Percentiles rank a stretch among this genome's conserved stretches.
Conservation (phyloP, 2,888 invertebrate species). For the Morpho deidamia region DNA sequence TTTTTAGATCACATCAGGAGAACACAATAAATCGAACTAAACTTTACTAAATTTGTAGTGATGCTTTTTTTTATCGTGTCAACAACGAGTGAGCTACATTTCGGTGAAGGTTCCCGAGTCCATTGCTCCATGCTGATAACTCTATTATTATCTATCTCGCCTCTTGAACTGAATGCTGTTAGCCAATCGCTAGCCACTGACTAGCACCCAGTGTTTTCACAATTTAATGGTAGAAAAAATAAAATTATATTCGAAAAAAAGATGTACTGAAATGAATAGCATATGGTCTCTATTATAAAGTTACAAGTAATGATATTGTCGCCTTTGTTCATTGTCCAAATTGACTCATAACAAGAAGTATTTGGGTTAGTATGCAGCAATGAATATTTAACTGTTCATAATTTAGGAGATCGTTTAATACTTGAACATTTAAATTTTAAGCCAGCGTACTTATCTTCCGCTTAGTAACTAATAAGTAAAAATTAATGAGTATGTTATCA, state of each 20-base stretch:
- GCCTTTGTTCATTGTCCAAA: background rate
- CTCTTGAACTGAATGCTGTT: slow-evolving; percentile 44
- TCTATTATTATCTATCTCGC: slow-evolving; percentile 61
- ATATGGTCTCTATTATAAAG: too few species aligned
- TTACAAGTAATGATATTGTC: background rate
- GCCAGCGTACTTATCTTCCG: slow-evolving; percentile 1
- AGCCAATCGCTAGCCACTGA: slow-evolving; percentile 37
- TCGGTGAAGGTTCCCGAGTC: slow-evolving; percentile 40
- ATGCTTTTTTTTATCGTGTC: too few species aligned
- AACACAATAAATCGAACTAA: too few species aligned
- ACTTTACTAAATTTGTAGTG: too few species aligned
- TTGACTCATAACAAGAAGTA: slow-evolving; percentile 3
- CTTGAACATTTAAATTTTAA: slow-evolving; percentile 1
- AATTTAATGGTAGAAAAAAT: slow-evolving; percentile 1
- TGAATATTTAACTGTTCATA: background rate
- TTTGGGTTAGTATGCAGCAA: slow-evolving; percentile 6
- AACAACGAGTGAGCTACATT: slow-evolving; percentile 12
- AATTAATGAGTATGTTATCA: slow-evolving; percentile 20
- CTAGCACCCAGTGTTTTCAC: slow-evolving; percentile 5
- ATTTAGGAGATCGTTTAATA: slow-evolving; percentile 4
- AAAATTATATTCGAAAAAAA: background rate
- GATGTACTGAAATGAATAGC: background rate
- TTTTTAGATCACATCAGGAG: too few species aligned
- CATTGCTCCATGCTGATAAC: slow-evolving; percentile 66
- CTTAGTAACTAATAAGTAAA: slow-evolving; percentile 17